phyloP scores from a whole-genome alignment of 2,797 vertebrate genomes.

The Calcarius lapponicus region DNA sequence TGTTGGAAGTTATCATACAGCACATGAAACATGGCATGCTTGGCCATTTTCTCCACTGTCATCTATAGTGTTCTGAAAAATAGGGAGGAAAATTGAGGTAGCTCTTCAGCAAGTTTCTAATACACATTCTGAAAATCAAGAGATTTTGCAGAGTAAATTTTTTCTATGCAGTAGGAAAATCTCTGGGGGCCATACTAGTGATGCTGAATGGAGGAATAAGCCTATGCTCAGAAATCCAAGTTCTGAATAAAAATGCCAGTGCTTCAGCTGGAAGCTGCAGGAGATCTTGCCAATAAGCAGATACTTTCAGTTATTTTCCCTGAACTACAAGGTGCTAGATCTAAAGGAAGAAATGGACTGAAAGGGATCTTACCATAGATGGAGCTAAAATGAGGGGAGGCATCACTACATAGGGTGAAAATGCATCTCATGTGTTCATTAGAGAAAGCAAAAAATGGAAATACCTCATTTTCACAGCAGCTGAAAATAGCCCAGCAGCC shows the following conservation, averaged over 20 bases:
- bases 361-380: neutral
- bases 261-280: neutral
- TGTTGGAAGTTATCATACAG: neutral
- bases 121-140: neutral
- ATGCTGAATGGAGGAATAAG: neutral
- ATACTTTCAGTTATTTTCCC: neutral
- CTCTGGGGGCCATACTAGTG: neutral
- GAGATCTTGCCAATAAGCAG: neutral
- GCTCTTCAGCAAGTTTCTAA: neutral
- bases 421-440: constrained; percentile 28
- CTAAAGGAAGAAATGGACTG: neutral
- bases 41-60: neutral
- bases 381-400: neutral
- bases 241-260: neutral
- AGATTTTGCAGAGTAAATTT: neutral
- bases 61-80: neutral
- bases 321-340: neutral
- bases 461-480: constrained; percentile 50
- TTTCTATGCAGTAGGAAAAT: neutral
- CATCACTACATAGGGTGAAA: neutral
- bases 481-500: constrained; percentile 17
- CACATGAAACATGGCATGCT: neutral
- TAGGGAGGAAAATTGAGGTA: neutral
- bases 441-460: constrained; percentile 48
- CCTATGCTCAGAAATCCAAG: neutral